phyloP scores from a whole-genome alignment of 2,113 vertebrate genomes.

The Dendropsophus ebraccatus region DNA sequence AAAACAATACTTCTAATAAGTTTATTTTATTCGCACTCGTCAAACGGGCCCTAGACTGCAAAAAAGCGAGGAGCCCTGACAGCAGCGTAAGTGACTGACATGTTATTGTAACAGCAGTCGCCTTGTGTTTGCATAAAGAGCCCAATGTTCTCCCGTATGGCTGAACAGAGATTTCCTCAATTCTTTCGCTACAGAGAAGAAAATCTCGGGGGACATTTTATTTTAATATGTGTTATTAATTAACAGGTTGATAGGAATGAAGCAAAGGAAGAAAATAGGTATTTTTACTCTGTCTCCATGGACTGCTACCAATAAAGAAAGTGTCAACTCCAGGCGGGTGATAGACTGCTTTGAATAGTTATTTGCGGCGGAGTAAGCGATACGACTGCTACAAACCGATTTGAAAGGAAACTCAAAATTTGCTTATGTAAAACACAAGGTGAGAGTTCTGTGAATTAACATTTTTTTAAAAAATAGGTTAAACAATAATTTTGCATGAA shows the following conservation, averaged over 20 bases:
- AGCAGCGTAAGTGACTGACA: background rate
- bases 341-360: background rate
- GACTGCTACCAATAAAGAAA: background rate
- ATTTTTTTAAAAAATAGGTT: background rate
- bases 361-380: background rate
- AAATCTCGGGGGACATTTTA: conserved; percentile 13
- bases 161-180: background rate
- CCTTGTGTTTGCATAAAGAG: background rate
- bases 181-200: background rate
- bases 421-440: background rate
- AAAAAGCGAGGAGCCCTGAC: background rate
- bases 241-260: conserved; percentile 29
- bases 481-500: background rate
- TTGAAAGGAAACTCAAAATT: background rate
- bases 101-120: conserved; percentile 8
- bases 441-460: background rate
- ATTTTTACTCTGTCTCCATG: conserved; percentile 7
- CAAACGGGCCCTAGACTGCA: background rate
- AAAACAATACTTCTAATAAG: background rate
- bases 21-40: background rate
- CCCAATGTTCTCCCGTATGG: background rate
- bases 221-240: conserved; percentile 49
- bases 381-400: background rate
- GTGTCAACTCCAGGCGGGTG: background rate
- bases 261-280: background rate